Evolutionary conservation across 2,797 vertebrate genomes (phyloP).

Genomic region (Sebastes hopkinsi): DNA sequence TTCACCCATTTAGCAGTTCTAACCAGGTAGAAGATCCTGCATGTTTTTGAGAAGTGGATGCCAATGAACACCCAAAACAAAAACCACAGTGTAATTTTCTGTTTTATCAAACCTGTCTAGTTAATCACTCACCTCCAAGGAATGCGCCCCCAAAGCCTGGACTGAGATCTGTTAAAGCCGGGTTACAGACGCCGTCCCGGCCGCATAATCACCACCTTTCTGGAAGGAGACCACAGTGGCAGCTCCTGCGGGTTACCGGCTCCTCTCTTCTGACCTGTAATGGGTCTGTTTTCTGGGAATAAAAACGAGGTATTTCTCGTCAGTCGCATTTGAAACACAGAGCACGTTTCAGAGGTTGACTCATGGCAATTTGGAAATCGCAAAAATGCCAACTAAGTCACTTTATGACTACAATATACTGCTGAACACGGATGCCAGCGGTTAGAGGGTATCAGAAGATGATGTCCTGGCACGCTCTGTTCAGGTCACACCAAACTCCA

Average conservation of each 20-base stretch:
- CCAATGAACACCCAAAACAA: neutral
- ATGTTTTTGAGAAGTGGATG: conserved; percentile 2
- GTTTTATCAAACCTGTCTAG: conserved; percentile 8
- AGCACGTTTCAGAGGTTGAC: conserved; percentile 31
- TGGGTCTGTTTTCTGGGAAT: conserved; percentile 45
- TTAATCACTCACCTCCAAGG: conserved; percentile 59
- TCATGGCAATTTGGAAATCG: conserved; percentile 42
- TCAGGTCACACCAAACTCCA: neutral
- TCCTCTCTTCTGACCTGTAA: conserved; percentile 39
- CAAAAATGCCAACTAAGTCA: conserved; percentile 36
- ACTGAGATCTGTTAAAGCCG: conserved; percentile 38
- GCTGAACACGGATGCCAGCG: conserved; percentile 23
- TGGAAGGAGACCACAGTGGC: conserved; percentile 39
- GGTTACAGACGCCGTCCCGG: conserved; percentile 46
- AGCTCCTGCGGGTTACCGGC: conserved; percentile 40
- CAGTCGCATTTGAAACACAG: conserved; percentile 37
- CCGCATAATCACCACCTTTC: conserved; percentile 61
- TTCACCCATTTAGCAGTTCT: neutral
- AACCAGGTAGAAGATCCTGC: neutral
- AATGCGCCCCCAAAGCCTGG: conserved; percentile 30
- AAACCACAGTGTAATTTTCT: conserved; percentile 7
- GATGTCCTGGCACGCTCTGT: neutral
- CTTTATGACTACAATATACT: conserved; percentile 23
- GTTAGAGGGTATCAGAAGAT: neutral
- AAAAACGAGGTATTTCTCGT: conserved; percentile 52